Evolutionary conservation across 2,888 invertebrate genomes (phyloP), one percentile per base, ranked within the genome.

Genomic region (Eumacrocentrus americanus): DNA sequence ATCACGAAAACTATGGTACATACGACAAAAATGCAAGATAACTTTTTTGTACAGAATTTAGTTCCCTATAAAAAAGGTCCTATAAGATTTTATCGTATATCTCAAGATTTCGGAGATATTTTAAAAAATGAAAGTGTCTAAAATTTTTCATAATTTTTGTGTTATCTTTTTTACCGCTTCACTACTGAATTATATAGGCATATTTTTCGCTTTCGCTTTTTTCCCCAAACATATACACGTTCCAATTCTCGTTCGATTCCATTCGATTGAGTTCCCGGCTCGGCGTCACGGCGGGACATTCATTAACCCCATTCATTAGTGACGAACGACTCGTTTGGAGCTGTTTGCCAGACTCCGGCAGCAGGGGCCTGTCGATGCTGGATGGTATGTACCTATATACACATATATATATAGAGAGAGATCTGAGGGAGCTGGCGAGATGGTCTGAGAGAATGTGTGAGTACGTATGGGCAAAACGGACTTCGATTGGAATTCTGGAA

Each of bases 401-500:
- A 23, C 23, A 46, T 23, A 20, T 11, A 48, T 18, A 34, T 34
- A 18, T 34, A 14, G 18, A 7, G 20, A 42, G 9, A 20, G 18
- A 18, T 9, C 18, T 18, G 20, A 42, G 9, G 3, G 9, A n/a
- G 18, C 5, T 18, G 11, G 46, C 23, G 20, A 12, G 12, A 12
- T 20, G 9, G 37, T 52, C 35, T 23, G 18, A 38, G 51, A 37
- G 38, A 50, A 50, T 50, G n/a, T 34, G 14, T 35, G 35, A 35
- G 20, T 34, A 50, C 25, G 38, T 18, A 40, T 7, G 40, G 25
- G 14, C 7, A 46, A 22, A 46, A 58, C 52, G 50, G 63, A 65
- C 61, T 70, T 69, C 71, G 67, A 75, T 76, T 70, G 73, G 72
- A 73, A 74, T 70, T 70, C 75, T 76, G 74, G 62, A 66, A 69